Base-by-base conservation (phyloP, 2,888 invertebrate genomes). In the Apocheima hispidaria region DNA sequence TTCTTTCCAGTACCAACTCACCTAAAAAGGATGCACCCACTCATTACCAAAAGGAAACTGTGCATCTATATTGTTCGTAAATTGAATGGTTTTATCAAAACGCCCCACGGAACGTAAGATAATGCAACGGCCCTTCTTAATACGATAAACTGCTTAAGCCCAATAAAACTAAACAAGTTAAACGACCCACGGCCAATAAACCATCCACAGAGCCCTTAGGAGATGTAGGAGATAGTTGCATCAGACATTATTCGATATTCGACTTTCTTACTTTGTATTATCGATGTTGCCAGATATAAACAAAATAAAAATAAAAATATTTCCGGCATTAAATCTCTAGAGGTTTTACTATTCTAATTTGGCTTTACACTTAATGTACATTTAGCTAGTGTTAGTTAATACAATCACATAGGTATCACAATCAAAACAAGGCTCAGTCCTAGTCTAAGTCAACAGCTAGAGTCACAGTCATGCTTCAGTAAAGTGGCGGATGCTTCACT, bases 101-200 rank as follows among this genome's bases (percentile, higher is more conserved):
- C 82, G 80, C 83, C 84, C 83, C 74, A 83, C 82, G 77, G 77
- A 79, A 55, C 49, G 54, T 72, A 73, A 78, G 81, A 82, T 84
- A 84, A 82, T 81, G 77, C 75, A 79, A 78, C 82, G 78, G 71
- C 75, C 81, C 81, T 80, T 83, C 86, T 89, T 88, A 86, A 90
- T 86, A 87, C 86, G 85, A 88, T 90, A 90, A 90, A 90, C 86
- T 88, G 77, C 81, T 83, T 80, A 82, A 83, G 77, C 64, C 77
- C 83, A 89, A 90, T 90, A 87, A 90, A 88, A 88, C 84, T 90
- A 87, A 90, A 90, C 84, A 90, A 90, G 88, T 88, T 87, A 84
- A 89, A 87, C 84, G 83, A 78, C 75, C 70, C 72, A 66, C 52
- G 77, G 74, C 78, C 84, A 84, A 87, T 88, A 87, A 88, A 86